Conservation (phyloP, 2,888 invertebrate species). For the Hemistola chrysoprasaria region DNA sequence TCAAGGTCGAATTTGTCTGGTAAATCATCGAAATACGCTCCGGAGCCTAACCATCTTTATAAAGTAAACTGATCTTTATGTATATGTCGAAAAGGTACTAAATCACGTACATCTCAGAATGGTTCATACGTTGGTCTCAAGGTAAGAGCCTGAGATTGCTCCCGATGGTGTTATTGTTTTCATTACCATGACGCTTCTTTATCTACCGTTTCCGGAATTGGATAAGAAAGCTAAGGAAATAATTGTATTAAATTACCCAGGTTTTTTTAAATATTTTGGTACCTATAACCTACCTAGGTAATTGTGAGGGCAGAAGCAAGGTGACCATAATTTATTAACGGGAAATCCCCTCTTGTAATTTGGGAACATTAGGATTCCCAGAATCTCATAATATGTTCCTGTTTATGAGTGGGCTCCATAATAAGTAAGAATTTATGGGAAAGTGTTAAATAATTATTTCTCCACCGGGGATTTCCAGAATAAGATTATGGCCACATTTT, state of each 20-base stretch:
- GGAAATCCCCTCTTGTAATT: too few species aligned
- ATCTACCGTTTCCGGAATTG: slow-evolving; percentile 68
- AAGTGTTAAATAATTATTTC: too few species aligned
- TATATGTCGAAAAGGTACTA: slow-evolving; percentile 8
- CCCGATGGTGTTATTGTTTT: slow-evolving; percentile 70
- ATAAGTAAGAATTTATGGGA: too few species aligned
- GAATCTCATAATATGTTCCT: too few species aligned
- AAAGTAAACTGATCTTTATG: slow-evolving; percentile 30
- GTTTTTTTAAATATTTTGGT: too few species aligned
- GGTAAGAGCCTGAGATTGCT: slow-evolving; percentile 69
- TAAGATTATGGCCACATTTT: too few species aligned
- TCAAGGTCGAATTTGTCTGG: slow-evolving; percentile 75
- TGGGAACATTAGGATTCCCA: too few species aligned
- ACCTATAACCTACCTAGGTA: too few species aligned
- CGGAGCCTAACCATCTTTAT: slow-evolving; percentile 29
- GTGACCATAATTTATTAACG: too few species aligned
- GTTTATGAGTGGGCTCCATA: too few species aligned
- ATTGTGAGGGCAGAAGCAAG: too few species aligned
- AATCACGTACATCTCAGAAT: slow-evolving; percentile 13
- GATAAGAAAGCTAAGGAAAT: slow-evolving; percentile 43
- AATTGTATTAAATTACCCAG: slow-evolving; percentile 16
- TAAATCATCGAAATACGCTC: slow-evolving; percentile 61
- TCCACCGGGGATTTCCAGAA: too few species aligned
- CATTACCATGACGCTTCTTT: slow-evolving; percentile 61
- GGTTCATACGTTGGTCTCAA: slow-evolving; percentile 41